Conservation (phyloP, 2,113 vertebrate species). For the Pteronura brasiliensis region DNA sequence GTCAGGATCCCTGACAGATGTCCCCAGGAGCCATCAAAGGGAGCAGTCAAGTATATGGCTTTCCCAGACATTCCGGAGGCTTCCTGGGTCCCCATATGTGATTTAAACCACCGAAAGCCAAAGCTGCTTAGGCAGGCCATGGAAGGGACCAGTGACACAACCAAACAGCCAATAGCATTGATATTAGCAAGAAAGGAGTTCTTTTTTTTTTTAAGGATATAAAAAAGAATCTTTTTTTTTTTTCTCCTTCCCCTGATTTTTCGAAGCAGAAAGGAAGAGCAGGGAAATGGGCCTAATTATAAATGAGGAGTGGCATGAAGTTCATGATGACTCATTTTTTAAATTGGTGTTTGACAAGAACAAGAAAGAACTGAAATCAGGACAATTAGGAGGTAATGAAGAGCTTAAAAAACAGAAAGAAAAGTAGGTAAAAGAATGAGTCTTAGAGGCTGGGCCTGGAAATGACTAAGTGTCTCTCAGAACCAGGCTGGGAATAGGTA, state of each 20-base stretch:
- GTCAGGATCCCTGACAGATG: neutral
- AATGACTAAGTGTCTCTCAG: neutral
- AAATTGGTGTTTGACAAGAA: conserved; percentile 67
- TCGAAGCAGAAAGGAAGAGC: neutral
- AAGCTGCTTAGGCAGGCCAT: neutral
- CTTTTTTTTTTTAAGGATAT: neutral
- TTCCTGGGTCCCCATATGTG: neutral
- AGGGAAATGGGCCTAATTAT: conserved; percentile 25
- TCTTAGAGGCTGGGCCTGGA: neutral
- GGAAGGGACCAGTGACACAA: neutral
- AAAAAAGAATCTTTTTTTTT: neutral
- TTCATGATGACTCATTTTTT: conserved; percentile 60
- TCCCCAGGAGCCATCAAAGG: neutral
- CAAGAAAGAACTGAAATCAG: conserved; percentile 45
- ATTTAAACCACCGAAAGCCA: neutral
- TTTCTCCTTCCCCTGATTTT: neutral
- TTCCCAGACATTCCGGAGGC: neutral
- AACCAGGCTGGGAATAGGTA: neutral
- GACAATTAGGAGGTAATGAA: conserved; percentile 41
- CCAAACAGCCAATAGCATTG: neutral
- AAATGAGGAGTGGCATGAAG: conserved; percentile 27
- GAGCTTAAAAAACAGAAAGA: neutral
- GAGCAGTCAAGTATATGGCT: neutral
- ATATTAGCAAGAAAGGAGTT: neutral
- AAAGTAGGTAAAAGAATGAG: neutral